phyloP scores from a whole-genome alignment of 2,888 invertebrate genomes.

The Eurytoma californica region DNA sequence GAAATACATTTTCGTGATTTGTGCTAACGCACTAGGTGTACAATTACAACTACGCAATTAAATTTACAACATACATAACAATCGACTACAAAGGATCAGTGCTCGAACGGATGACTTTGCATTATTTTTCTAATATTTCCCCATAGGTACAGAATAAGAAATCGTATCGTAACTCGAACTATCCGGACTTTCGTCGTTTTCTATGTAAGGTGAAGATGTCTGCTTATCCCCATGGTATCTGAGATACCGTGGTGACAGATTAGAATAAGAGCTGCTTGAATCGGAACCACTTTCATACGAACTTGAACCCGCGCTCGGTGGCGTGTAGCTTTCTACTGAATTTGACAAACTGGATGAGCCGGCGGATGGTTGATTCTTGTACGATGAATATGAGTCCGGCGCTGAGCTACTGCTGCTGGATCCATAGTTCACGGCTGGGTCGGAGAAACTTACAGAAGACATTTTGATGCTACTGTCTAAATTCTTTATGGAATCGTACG shows the following conservation, averaged over 20 bases:
- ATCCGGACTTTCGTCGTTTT: conserved; percentile 56
- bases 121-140: conserved; percentile 61
- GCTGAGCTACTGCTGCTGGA: conserved; percentile 52
- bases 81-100: background rate
- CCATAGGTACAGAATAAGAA: conserved; percentile 69
- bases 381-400: conserved; percentile 30
- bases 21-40: no score
- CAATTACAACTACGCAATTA: no score
- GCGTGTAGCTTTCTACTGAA: conserved; percentile 60
- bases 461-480: no score
- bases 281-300: conserved; percentile 57
- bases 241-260: conserved; percentile 65
- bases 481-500: conserved; percentile 18
- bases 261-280: conserved; percentile 64
- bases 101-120: background rate
- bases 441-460: conserved; percentile 54
- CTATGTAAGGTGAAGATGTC: conserved; percentile 56
- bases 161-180: conserved; percentile 71
- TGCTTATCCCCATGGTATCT: conserved; percentile 60
- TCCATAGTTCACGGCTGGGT: conserved; percentile 57
- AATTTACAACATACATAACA: no score
- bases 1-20: no score
- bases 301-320: conserved; percentile 57
- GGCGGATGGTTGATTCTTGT: conserved; percentile 44
- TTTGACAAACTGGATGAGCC: conserved; percentile 57